Conservation (phyloP, 1,140 invertebrate species). For the Camponotus floridanus region DNA sequence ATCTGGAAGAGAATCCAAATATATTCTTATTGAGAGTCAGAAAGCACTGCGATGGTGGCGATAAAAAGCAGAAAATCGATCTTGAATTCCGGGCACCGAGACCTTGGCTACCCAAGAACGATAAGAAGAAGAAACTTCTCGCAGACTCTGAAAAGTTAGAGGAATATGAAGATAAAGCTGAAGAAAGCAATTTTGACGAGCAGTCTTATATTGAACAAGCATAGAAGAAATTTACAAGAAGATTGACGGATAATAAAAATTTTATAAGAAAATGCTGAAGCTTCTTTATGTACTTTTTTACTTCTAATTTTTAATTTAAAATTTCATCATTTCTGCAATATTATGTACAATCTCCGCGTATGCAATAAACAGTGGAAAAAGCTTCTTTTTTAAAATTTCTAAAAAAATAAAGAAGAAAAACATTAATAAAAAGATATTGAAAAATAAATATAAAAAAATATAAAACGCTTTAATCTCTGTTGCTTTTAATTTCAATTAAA, state of each 20-base stretch:
- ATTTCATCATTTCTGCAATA: not conserved
- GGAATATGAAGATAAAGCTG: too few species aligned
- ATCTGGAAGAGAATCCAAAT: conserved; percentile 81
- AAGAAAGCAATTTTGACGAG: not conserved
- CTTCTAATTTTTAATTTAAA: not conserved
- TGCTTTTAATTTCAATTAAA: not conserved
- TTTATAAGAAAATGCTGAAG: not conserved
- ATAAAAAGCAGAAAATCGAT: conserved; percentile 78
- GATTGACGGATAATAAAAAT: not conserved
- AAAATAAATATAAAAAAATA: not conserved
- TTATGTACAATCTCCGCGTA: not conserved
- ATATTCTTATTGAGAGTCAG: conserved; percentile 80
- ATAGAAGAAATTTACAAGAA: not conserved
- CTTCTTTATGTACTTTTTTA: not conserved
- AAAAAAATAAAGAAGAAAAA: not conserved
- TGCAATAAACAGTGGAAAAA: not conserved
- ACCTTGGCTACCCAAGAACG: conserved; percentile 74
- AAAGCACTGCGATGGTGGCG: conserved; percentile 69
- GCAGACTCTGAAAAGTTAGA: not conserved
- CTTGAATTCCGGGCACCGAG: conserved; percentile 80
- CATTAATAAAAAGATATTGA: not conserved
- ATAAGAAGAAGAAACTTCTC: not conserved
- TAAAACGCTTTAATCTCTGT: not conserved
- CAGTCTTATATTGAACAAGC: not conserved
- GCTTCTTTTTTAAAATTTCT: not conserved